These are phyloP conservation scores for Synchiropus splendidus DNA, from an alignment of 2,113 vertebrate genomes.

Conservation along the genomic window DNA sequence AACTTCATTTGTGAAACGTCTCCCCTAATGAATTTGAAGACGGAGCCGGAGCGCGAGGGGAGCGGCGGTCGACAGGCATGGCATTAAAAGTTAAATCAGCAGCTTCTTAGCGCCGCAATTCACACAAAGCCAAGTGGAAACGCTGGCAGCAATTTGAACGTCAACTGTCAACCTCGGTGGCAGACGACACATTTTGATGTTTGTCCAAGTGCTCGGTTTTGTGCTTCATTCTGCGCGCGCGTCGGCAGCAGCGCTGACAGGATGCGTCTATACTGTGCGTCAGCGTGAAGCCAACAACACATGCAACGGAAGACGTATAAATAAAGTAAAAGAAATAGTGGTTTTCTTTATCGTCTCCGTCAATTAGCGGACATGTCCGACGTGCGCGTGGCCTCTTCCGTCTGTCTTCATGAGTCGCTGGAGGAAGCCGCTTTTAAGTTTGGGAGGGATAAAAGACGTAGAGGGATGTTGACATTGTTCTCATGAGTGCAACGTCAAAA, in stretches of 20 bases:
- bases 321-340: slow-evolving; percentile 13
- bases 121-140: slow-evolving; percentile 28
- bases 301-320: slow-evolving; percentile 19
- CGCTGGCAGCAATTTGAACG: slow-evolving; percentile 42
- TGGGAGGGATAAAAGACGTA: no score
- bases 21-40: slow-evolving; percentile 61
- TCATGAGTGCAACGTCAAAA: no score
- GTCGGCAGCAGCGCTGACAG: slow-evolving; percentile 20
- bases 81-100: slow-evolving; percentile 56
- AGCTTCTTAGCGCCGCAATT: slow-evolving; percentile 30
- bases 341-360: slow-evolving; percentile 31
- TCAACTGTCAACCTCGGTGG: slow-evolving; percentile 32
- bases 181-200: slow-evolving; percentile 37
- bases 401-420: no score
- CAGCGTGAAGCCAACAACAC: slow-evolving; percentile 3
- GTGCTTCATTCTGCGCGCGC: slow-evolving; percentile 4
- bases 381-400: no score
- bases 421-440: no score
- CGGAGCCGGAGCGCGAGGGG: slow-evolving; percentile 1
- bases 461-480: slow-evolving; percentile 11
- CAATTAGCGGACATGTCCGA: slow-evolving; percentile 33
- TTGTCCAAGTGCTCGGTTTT: slow-evolving; percentile 21
- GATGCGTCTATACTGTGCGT: slow-evolving; percentile 17
- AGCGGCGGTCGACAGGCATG: slow-evolving; percentile 9
- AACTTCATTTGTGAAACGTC: slow-evolving; percentile 60